phyloP scores from a whole-genome alignment of 2,888 invertebrate species.

The Stenodera caucasica region DNA sequence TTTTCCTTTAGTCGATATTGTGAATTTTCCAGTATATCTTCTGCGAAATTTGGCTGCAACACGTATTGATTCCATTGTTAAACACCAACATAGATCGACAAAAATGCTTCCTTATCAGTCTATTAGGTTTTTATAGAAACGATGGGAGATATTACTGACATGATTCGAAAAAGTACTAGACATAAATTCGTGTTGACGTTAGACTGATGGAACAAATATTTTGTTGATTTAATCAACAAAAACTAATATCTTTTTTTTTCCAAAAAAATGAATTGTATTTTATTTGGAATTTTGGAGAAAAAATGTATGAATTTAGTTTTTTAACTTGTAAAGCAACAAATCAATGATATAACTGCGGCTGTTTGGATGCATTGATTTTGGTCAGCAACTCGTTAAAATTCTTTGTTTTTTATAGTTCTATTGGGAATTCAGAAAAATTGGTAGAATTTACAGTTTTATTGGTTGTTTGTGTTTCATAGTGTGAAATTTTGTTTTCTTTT shows the following conservation, averaged over 20 bases:
- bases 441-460: conserved; percentile 7
- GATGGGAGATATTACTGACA: background rate
- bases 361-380: conserved; percentile 4
- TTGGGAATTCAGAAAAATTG: conserved; percentile 1
- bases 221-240: background rate
- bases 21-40: too few relatives aligned
- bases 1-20: too few relatives aligned
- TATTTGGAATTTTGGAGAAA: too few relatives aligned
- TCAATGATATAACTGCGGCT: background rate
- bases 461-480: conserved; percentile 4
- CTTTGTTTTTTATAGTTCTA: conserved; percentile 4
- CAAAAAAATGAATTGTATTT: too few relatives aligned
- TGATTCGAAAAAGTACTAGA: too few relatives aligned
- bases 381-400: conserved; percentile 7
- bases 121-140: background rate
- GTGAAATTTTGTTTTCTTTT: background rate
- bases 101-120: background rate
- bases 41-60: background rate
- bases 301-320: background rate
- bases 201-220: background rate
- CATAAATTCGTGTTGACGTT: too few relatives aligned
- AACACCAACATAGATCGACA: background rate
- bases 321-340: background rate
- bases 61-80: conserved; percentile 4
- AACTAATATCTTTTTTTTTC: too few relatives aligned